Base-by-base conservation (phyloP, 1,140 invertebrate species). In the Ceratina japonica region DNA sequence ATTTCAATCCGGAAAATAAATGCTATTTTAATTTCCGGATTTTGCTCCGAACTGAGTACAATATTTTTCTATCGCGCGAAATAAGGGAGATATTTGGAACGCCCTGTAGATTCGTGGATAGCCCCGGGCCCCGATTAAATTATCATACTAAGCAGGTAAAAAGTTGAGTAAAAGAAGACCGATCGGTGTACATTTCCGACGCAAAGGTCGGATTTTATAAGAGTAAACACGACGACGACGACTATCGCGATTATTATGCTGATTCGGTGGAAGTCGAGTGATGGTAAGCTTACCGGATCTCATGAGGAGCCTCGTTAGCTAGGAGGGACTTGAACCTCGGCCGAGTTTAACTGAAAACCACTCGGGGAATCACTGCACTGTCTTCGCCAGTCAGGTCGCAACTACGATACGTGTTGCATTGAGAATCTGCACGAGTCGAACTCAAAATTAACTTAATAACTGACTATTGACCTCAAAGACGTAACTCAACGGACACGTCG, bases 371-470 rank as follows among this genome's bases (percentile, higher is more conserved):
- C 54, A 56, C 54, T n/a, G 54, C 52, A 54, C 54, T 56, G 15
- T n/a, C n/a, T 56, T 4, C 7, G 3, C 54, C 15, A 56, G 54
- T 56, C 54, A 16, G 4, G 2, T 18, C 12, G 12, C 52, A 1
- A 79, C 76, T 74, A 49, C 31, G 5, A 22, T n/a, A 44, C 37
- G 1, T n/a, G 37, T 65, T 66, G 62, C 54, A 27, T n/a, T 66
- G 16, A 37, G 20, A 65, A 61, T 72, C 20, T n/a, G 27, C 22
- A 18, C 49, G 27, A 72, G 20, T 24, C 18, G 27, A 3, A 52
- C 3, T 54, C 7, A 63, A 54, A 78, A 71, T 72, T 63, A 63
- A 72, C 44, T 54, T 78, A 78, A 78, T 72, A 52, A 72, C 31
- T 12, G 49, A 72, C 69, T 70, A 72, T 72, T 63, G 49, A 49